Evolutionary conservation across 2,113 vertebrate genomes (phyloP).

Genomic region (Percopsis transmontana): DNA sequence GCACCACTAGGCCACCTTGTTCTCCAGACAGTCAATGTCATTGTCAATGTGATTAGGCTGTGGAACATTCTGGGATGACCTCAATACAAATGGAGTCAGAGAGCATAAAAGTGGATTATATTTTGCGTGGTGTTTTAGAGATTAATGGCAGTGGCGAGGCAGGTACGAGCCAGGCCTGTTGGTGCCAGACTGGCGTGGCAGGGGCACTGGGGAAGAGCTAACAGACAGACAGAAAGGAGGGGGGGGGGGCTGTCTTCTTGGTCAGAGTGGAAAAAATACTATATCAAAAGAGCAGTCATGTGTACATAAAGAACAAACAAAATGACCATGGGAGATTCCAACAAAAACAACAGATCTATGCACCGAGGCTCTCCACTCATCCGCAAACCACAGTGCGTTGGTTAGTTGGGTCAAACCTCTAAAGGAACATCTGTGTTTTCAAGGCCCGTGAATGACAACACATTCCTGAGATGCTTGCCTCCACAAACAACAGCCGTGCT

Average conservation of each 20-base stretch:
- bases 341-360: conserved; percentile 4
- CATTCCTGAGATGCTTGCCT: conserved; percentile 73
- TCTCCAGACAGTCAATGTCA: conserved; percentile 17
- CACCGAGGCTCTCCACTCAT: conserved; percentile 5
- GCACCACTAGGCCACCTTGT: neutral
- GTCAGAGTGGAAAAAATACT: conserved; percentile 22
- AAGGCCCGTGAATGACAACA: conserved; percentile 58
- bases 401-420: conserved; percentile 40
- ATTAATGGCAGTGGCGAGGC: conserved; percentile 45
- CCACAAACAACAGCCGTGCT: conserved; percentile 60
- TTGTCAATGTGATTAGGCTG: conserved; percentile 42
- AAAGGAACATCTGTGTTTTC: conserved; percentile 60
- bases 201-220: conserved; percentile 3
- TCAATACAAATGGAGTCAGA: conserved; percentile 47
- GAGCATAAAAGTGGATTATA: conserved; percentile 56
- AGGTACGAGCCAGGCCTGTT: conserved; percentile 25
- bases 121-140: conserved; percentile 41
- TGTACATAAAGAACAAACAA: neutral
- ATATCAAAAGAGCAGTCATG: neutral
- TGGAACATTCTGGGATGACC: conserved; percentile 39
- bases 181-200: conserved; percentile 50
- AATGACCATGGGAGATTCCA: conserved; percentile 3
- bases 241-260: conserved; percentile 20
- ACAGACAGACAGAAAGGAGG: neutral
- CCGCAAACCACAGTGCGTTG: neutral